Conservation (phyloP, 2,113 vertebrate species). For the Crotalus horridus region DNA sequence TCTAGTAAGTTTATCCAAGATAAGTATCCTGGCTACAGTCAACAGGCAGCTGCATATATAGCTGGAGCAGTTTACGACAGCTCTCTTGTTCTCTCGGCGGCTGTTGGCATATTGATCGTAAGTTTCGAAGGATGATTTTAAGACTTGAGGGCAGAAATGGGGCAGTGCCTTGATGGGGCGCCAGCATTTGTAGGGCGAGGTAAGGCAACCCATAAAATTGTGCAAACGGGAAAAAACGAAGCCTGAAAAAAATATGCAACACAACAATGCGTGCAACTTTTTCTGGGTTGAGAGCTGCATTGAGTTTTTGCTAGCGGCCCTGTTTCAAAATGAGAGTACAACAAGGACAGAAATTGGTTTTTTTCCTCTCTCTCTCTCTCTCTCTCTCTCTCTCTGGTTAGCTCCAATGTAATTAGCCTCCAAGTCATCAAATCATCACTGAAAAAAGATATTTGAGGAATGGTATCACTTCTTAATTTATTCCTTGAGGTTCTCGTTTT, state of each 20-base stretch:
- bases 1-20: slow-evolving; percentile 85
- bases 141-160: neutral
- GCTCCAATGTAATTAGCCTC: neutral
- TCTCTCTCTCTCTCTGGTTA: neutral
- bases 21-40: slow-evolving; percentile 78
- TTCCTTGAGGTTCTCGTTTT: neutral
- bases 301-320: neutral
- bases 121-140: slow-evolving; percentile 43
- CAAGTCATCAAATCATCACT: neutral
- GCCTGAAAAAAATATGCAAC: neutral
- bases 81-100: slow-evolving; percentile 74
- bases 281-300: neutral
- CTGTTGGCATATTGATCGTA: slow-evolving; percentile 76
- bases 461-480: neutral
- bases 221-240: neutral
- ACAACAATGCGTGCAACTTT: neutral
- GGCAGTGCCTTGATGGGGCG: neutral
- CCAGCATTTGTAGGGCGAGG: neutral
- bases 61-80: slow-evolving; percentile 77
- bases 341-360: neutral
- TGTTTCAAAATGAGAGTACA: neutral
- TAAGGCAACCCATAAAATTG: neutral
- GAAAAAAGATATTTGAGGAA: neutral
- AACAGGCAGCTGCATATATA: slow-evolving; percentile 72
- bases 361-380: too few relatives aligned